Base-by-base conservation (phyloP, 2,797 vertebrate genomes). In the Prionace glauca region DNA sequence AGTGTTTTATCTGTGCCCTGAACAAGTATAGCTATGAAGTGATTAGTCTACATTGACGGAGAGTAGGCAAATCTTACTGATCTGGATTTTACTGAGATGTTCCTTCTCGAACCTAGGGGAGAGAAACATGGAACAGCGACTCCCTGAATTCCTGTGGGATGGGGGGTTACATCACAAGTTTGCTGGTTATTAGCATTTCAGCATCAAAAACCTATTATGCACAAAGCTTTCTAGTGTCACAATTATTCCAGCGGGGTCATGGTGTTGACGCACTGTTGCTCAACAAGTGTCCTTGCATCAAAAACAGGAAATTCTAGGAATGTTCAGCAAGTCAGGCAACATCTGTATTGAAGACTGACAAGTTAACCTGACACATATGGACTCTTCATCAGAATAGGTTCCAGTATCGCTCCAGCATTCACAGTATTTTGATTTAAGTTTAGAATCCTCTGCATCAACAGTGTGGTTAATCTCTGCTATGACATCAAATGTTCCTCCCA, bases 221-320 rank as follows among this genome's bases (percentile, higher is more conserved):
- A 95, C 71, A 72, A 95, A 95, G 50, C 26, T 20, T n/a, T 74
- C 71, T 71, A 56, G 26, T 74, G 71, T 74, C 45, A 77, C 71
- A 32, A n/a, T 95, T 72, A 72, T 45, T 77, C 71, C 5, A 14
- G 14, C 77, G 45, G 93, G 93, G 69, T 77, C 71, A 95, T 77
- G 71, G 72, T 32, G 24, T 72, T 94, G 92, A 72, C 92, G 29
- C 14, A 24, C 10, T 50, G 26, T 32, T 32, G 26, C 41, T 74
- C 45, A 50, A 45, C 18, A 45, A 67, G 36, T 5, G 36, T 56
- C 92, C 14, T 22, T 60, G 92, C 69, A 94, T 9, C 50, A n/a
- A 74, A 95, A 95, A 41, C 90, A 69, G 90, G 90, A 41, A 69
- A 41, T 92, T 41, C 62, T 69, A 92, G 90, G 65, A 92, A 92